Percentiles rank a stretch among this genome's conserved stretches.
phyloP scores from a whole-genome alignment of 2,888 invertebrate species.

The Gymnosoma rotundatum region DNA sequence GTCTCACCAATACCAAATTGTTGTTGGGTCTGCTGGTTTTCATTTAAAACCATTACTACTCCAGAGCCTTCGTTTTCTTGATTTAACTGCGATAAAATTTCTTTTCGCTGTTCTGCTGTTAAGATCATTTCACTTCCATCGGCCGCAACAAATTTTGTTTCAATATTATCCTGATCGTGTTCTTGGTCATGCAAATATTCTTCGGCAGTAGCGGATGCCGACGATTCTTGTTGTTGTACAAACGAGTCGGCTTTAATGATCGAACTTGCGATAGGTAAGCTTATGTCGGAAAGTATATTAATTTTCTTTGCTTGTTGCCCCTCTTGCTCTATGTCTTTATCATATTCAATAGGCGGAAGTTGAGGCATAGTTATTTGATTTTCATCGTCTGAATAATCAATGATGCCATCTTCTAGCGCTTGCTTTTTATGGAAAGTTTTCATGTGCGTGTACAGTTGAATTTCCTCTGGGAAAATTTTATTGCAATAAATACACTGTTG shows the following conservation, averaged over 20 bases:
- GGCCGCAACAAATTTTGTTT: constrained; percentile 83
- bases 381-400: constrained; percentile 84
- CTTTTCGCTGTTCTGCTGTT: constrained; percentile 81
- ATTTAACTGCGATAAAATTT: constrained; percentile 81
- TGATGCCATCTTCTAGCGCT: constrained; percentile 86
- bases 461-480: constrained; percentile 87
- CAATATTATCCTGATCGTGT: constrained; percentile 69
- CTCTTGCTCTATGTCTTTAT: constrained; percentile 64
- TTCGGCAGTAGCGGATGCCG: constrained; percentile 79
- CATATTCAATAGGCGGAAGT: constrained; percentile 72
- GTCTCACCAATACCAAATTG: constrained; percentile 19
- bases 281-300: constrained; percentile 83
- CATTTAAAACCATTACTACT: constrained; percentile 82
- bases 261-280: constrained; percentile 77
- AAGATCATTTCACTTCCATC: constrained; percentile 82
- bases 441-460: constrained; percentile 88
- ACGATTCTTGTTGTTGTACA: constrained; percentile 83
- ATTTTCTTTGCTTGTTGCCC: constrained; percentile 78
- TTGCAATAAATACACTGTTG: constrained; percentile 89
- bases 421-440: constrained; percentile 86
- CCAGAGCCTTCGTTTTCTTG: constrained; percentile 80
- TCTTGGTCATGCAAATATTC: constrained; percentile 79
- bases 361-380: constrained; percentile 69
- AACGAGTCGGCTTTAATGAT: constrained; percentile 81
- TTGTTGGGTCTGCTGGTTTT: constrained; percentile 73